Percentiles rank a stretch among this genome's conserved stretches.
Evolutionary conservation across 2,797 vertebrate genomes (phyloP).

Genomic region (Xiphorhynchus erythropygius): DNA sequence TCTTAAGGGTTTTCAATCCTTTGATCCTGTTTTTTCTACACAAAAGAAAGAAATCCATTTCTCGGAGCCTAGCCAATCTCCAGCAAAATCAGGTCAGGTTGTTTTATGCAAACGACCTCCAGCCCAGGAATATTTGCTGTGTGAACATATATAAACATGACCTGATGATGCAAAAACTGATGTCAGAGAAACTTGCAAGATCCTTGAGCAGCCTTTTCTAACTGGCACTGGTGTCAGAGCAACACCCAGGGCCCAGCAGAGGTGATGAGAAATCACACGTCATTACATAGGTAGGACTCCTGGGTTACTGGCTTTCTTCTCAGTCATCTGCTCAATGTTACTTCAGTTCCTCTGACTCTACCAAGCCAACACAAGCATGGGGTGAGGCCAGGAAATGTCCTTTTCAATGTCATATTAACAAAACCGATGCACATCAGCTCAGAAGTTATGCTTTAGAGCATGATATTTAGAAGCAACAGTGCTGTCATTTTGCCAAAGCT

Average conservation of each 20-base stretch:
- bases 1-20: background rate
- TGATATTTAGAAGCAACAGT: background rate
- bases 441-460: background rate
- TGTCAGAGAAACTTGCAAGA: background rate
- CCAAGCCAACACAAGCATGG: background rate
- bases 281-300: background rate
- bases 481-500: background rate
- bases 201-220: background rate
- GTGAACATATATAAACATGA: background rate
- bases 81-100: background rate
- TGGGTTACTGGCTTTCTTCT: background rate
- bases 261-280: background rate
- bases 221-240: background rate
- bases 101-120: background rate
- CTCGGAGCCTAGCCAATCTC: background rate
- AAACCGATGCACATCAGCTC: background rate
- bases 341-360: background rate
- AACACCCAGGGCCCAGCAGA: background rate
- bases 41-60: background rate
- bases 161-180: background rate
- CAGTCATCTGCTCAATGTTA: background rate
- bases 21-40: background rate
- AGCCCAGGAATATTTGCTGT: background rate
- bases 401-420: background rate
- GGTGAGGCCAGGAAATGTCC: background rate